Evolutionary conservation across 2,113 vertebrate species (phyloP).

Genomic region (Taurulus bubalis): DNA sequence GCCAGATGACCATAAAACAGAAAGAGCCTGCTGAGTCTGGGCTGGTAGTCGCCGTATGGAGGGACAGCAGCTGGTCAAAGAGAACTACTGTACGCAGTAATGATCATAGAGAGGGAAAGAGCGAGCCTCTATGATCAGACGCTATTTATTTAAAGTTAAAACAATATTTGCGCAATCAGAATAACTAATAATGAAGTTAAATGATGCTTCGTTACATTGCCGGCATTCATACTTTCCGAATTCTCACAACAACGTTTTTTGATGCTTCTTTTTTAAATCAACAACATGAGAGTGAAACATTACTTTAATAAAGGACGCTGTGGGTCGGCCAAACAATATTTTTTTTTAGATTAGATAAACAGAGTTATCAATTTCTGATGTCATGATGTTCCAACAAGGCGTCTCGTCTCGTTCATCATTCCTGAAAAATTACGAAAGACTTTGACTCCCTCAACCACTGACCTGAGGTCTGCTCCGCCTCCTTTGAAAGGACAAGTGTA

Average conservation of each 20-base stretch:
- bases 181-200: conserved; percentile 31
- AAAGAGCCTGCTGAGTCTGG: conserved; percentile 60
- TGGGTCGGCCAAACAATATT: neutral
- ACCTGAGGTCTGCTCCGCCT: neutral
- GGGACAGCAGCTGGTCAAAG: conserved; percentile 56
- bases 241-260: neutral
- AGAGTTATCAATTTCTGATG: conserved; percentile 2
- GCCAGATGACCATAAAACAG: conserved; percentile 69
- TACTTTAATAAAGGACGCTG: conserved; percentile 43
- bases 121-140: neutral
- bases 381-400: neutral
- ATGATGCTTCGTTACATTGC: neutral
- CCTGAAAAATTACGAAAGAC: neutral
- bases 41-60: conserved; percentile 16
- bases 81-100: conserved; percentile 47
- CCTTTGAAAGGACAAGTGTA: neutral
- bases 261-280: neutral
- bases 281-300: conserved; percentile 23
- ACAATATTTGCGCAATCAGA: conserved; percentile 38
- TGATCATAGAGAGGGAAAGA: conserved; percentile 29
- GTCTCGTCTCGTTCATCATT: neutral
- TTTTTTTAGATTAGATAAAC: conserved; percentile 6
- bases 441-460: neutral
- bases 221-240: conserved; percentile 2
- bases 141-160: conserved; percentile 26